These are phyloP conservation scores for Myotis planiceps DNA, from an alignment of 2,797 vertebrate species.

Conservation along the genomic window DNA sequence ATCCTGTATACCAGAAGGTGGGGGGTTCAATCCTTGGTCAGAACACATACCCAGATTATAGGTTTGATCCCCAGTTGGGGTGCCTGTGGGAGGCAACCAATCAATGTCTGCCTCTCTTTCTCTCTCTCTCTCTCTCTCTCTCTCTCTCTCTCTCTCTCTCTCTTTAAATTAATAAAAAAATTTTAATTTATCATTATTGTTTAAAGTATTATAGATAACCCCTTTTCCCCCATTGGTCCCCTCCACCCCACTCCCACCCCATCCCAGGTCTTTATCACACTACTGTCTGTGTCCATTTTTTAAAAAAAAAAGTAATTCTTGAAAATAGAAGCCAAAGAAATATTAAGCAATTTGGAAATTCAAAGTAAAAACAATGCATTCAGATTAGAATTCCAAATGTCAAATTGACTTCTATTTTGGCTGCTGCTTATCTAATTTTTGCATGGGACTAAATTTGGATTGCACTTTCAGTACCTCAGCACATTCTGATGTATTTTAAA, in stretches of 20 bases:
- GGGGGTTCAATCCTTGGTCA: background rate
- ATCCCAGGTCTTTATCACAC: no score
- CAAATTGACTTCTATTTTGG: conserved; percentile 26
- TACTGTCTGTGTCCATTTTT: background rate
- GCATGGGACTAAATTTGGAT: conserved; percentile 34
- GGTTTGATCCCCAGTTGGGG: background rate
- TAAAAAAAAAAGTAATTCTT: conserved; percentile 31
- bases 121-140: no score
- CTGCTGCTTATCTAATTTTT: conserved; percentile 16
- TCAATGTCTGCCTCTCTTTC: background rate
- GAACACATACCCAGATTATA: background rate
- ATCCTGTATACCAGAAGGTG: background rate
- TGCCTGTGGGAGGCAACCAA: background rate
- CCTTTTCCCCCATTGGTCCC: no score
- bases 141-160: no score
- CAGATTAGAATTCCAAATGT: conserved; percentile 52
- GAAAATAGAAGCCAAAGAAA: conserved; percentile 45
- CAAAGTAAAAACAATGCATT: conserved; percentile 12
- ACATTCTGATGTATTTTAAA: conserved; percentile 57
- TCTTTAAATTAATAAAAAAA: background rate
- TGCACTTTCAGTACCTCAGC: conserved; percentile 28
- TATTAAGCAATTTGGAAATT: conserved; percentile 43
- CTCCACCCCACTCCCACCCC: no score
- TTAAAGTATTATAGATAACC: no score
- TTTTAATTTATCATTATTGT: no score